Conservation (phyloP, 2,797 vertebrate genomes). For the Vespertilio murinus region DNA sequence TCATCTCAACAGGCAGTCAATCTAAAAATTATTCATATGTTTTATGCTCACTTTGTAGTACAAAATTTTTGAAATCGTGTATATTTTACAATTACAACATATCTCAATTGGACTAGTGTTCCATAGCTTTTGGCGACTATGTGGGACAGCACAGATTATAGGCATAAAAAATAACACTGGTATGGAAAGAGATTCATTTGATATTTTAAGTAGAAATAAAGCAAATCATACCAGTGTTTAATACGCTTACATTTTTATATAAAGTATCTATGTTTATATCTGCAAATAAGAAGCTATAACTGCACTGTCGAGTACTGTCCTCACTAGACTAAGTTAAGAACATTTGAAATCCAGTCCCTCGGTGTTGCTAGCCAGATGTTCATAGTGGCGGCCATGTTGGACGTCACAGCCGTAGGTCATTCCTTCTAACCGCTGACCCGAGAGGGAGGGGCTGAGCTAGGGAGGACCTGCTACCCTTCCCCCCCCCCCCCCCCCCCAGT, state of each 20-base stretch:
- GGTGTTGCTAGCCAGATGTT: neutral
- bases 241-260: neutral
- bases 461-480: neutral
- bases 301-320: neutral
- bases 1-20: neutral
- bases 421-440: neutral
- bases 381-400: neutral
- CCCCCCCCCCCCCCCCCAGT: too few relatives aligned
- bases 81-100: neutral
- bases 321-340: neutral
- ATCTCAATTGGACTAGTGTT: neutral
- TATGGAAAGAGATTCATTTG: neutral
- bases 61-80: neutral
- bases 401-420: neutral
- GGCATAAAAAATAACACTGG: neutral
- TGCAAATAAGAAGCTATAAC: neutral
- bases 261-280: neutral
- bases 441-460: neutral
- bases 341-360: neutral
- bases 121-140: neutral
- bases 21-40: neutral
- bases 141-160: neutral
- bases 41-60: neutral
- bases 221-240: neutral
- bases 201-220: neutral